These are phyloP conservation scores for Temnothorax longispinosus DNA, from an alignment of 1,140 invertebrate genomes.

Conservation along the genomic window DNA sequence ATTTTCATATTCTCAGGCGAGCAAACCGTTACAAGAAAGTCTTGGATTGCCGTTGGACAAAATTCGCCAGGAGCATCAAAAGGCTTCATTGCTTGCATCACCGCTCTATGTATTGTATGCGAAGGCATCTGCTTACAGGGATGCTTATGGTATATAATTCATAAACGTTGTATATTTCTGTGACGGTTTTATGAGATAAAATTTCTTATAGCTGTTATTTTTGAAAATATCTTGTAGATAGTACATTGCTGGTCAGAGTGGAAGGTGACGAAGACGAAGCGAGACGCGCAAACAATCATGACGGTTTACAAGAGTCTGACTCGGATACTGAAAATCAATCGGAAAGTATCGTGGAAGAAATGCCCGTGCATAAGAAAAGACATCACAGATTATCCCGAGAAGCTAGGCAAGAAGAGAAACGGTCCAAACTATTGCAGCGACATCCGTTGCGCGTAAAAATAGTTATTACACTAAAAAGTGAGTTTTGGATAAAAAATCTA, in stretches of 20 bases:
- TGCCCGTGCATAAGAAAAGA: conserved; percentile 87
- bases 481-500: conserved; percentile 17
- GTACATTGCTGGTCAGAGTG: conserved; percentile 87
- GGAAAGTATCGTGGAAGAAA: conserved; percentile 85
- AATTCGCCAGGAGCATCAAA: conserved; percentile 90
- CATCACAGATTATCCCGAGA: conserved; percentile 87
- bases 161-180: conserved; percentile 70
- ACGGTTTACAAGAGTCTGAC: conserved; percentile 88
- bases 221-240: conserved; percentile 81
- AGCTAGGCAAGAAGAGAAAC: conserved; percentile 89
- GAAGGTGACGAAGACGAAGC: conserved; percentile 94
- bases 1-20: conserved; percentile 87
- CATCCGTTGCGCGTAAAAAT: conserved; percentile 91
- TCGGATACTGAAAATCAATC: conserved; percentile 87
- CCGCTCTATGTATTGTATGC: conserved; percentile 96
- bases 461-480: conserved; percentile 87
- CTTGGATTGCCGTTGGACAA: conserved; percentile 93
- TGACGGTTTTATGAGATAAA: conserved; percentile 4
- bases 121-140: conserved; percentile 93
- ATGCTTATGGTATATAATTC: conserved; percentile 89
- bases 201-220: too few relatives aligned
- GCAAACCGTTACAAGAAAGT: conserved; percentile 96
- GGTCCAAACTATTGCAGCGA: conserved; percentile 89
- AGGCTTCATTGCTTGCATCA: conserved; percentile 91
- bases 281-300: conserved; percentile 88